Evolutionary conservation across 2,113 vertebrate species (phyloP).

Genomic region (Capreolus pygargus): DNA sequence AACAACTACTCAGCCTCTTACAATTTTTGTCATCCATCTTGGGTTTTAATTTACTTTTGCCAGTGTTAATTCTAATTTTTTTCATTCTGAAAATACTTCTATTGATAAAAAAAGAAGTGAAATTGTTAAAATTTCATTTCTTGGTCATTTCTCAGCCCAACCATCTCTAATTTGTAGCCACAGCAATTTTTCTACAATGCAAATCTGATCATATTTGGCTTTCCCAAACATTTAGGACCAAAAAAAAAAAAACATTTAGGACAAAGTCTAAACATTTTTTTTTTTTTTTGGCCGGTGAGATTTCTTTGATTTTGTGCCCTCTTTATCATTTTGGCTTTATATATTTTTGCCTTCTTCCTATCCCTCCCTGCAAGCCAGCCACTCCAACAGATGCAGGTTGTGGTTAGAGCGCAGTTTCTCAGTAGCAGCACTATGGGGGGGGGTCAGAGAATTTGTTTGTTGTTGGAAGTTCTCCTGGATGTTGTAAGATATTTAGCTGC

Average conservation of each 20-base stretch:
- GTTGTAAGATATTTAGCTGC: not conserved
- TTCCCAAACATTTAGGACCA: not conserved
- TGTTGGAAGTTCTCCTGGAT: not conserved
- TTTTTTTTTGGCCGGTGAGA: not conserved
- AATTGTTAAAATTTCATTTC: not conserved
- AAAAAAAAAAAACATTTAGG: not conserved
- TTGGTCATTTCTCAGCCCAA: not conserved
- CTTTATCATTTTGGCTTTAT: not conserved
- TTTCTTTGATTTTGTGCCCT: not conserved
- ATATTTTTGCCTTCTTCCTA: not conserved
- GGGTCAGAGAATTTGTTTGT: not conserved
- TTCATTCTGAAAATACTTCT: conserved; percentile 11
- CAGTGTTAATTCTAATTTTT: not conserved
- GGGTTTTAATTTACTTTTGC: not conserved
- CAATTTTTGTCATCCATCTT: not conserved
- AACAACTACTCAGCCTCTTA: not conserved
- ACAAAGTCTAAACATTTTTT: not conserved
- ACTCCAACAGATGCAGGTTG: not conserved
- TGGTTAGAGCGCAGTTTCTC: not conserved
- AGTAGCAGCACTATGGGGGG: not conserved
- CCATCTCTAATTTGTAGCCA: not conserved
- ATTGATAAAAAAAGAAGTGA: conserved; percentile 32
- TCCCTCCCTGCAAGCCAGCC: not conserved
- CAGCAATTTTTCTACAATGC: not conserved
- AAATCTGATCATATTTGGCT: not conserved